Percentiles rank a stretch among this genome's conserved stretches.
phyloP scores from a whole-genome alignment of 2,113 vertebrate genomes.

The Vombatus ursinus region DNA sequence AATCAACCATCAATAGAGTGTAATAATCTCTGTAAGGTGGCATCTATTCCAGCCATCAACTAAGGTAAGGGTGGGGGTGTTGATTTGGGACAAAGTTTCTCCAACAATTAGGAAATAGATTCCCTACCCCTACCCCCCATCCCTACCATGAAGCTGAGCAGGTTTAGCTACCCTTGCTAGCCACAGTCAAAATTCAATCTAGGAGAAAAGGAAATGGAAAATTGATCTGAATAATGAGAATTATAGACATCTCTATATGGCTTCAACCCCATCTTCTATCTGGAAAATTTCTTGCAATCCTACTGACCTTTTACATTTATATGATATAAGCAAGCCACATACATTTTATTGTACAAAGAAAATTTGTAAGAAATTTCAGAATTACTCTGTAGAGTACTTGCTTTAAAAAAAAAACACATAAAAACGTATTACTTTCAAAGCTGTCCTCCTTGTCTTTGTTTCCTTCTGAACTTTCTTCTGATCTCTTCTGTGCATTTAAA shows the following conservation, averaged over 20 bases:
- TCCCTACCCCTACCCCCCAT: too few species aligned
- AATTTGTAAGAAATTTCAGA: not conserved
- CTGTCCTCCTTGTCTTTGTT: not conserved
- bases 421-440: not conserved
- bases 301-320: not conserved
- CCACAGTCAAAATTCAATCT: not conserved
- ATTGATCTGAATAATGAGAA: not conserved
- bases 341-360: not conserved
- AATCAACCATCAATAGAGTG: not conserved
- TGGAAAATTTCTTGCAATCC: not conserved
- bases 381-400: not conserved
- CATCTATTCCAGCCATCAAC: not conserved
- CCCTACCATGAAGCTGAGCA: not conserved
- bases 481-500: not conserved
- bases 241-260: not conserved
- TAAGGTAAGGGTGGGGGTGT: not conserved
- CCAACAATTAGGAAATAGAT: not conserved
- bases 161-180: not conserved
- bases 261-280: not conserved
- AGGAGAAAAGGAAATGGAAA: not conserved
- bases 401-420: not conserved
- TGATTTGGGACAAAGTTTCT: not conserved
- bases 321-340: not conserved
- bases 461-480: not conserved
- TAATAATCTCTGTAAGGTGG: not conserved